A percentile compares a stretch with the other conserved stretches of the same genome.
Conservation (phyloP, 2,888 invertebrate species). For the Stramonita haemastoma region DNA sequence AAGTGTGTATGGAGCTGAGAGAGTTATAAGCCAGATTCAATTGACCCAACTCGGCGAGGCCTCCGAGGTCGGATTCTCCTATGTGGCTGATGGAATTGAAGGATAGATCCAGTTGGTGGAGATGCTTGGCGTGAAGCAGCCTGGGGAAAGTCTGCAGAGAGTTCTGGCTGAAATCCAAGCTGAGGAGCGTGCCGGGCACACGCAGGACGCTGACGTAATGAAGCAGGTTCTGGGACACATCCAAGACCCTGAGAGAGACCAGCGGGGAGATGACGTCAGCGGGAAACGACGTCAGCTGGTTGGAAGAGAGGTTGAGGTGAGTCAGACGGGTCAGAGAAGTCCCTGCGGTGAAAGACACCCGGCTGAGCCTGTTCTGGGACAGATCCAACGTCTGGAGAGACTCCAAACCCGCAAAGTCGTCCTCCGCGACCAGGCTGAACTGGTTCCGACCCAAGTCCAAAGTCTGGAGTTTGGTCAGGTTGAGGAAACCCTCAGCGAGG, state of each 20-base stretch:
- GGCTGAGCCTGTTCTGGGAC: conserved; percentile 35
- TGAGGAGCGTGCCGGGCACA: conserved; percentile 8
- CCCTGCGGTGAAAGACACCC: not conserved
- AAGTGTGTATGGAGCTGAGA: not conserved
- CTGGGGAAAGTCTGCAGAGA: not conserved
- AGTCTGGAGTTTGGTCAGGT: conserved; percentile 21
- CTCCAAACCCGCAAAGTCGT: conserved; percentile 24
- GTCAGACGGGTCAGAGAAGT: conserved; percentile 18
- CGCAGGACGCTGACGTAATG: not conserved
- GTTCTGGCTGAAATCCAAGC: conserved; percentile 39
- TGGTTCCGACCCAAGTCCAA: conserved; percentile 36
- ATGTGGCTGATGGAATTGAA: not conserved
- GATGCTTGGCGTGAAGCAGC: not conserved
- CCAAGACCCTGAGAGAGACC: conserved; percentile 21
- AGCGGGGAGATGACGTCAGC: not conserved
- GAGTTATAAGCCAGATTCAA: conserved; percentile 31
- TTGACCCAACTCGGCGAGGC: not conserved
- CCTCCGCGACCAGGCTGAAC: not conserved
- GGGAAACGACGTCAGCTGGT: conserved; percentile 29
- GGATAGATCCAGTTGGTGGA: conserved; percentile 6
- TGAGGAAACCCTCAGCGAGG: not conserved
- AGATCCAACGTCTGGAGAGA: conserved; percentile 32
- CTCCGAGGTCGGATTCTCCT: not conserved
- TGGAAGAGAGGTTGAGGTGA: conserved; percentile 32
- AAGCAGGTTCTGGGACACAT: conserved; percentile 26